These are phyloP conservation scores for Panulirus ornatus DNA, from an alignment of 1,140 invertebrate species.

Conservation along the genomic window DNA sequence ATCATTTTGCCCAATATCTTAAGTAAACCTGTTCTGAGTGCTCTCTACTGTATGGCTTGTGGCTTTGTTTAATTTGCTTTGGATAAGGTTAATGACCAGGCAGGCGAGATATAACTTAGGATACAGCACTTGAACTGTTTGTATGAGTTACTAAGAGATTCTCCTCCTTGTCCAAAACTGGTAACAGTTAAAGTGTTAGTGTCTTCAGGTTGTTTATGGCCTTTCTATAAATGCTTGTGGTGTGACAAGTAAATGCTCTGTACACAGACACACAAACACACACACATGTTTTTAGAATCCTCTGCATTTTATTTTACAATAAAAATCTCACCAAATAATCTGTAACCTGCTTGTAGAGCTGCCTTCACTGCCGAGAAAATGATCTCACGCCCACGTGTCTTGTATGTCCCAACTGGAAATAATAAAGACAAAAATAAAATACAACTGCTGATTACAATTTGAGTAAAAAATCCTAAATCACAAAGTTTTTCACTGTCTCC, in stretches of 20 bases:
- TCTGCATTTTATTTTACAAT: too few species aligned
- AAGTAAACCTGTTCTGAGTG: neutral
- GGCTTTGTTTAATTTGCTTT: neutral
- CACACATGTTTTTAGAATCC: too few species aligned
- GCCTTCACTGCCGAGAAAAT: conserved; percentile 5
- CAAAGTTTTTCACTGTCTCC: neutral
- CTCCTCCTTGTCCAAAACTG: neutral
- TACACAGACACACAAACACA: too few species aligned
- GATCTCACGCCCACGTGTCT: neutral
- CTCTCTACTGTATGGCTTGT: neutral
- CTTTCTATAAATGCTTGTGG: too few species aligned
- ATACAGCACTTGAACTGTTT: neutral
- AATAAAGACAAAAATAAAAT: too few species aligned
- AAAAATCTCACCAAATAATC: conserved; percentile 29
- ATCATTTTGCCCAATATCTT: neutral
- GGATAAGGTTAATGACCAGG: neutral
- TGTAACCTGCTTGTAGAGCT: conserved; percentile 33
- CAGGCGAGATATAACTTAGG: neutral
- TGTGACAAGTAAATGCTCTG: too few species aligned
- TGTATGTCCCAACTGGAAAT: conserved; percentile 28
- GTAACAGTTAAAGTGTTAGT: neutral
- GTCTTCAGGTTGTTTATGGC: neutral
- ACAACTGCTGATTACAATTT: neutral
- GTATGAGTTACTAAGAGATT: neutral
- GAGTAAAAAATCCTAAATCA: neutral